These are phyloP conservation scores for Peucedramus taeniatus DNA, from an alignment of 2,113 vertebrate species.

Conservation along the genomic window DNA sequence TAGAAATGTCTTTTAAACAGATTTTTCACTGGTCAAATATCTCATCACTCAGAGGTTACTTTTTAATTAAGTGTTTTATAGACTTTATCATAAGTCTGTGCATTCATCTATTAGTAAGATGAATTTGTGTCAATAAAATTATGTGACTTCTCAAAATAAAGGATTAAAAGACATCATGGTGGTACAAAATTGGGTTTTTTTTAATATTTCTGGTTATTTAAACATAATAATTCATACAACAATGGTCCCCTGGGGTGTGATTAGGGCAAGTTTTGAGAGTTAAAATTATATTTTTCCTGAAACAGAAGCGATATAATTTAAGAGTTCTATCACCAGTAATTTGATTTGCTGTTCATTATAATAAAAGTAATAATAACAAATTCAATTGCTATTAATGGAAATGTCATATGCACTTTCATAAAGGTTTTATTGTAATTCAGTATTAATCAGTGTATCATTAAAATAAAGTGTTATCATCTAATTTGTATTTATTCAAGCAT, in stretches of 20 bases:
- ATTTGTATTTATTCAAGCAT: slow-evolving; percentile 52
- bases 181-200: neutral
- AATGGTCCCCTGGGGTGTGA: neutral
- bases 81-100: neutral
- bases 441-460: slow-evolving; percentile 50
- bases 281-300: slow-evolving; percentile 4
- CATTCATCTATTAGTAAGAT: neutral
- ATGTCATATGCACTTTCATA: slow-evolving; percentile 24
- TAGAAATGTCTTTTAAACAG: neutral
- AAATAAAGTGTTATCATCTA: slow-evolving; percentile 46
- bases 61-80: neutral
- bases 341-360: slow-evolving; percentile 40
- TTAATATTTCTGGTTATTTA: neutral
- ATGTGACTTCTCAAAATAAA: neutral
- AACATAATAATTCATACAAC: neutral
- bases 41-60: neutral
- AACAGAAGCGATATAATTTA: neutral
- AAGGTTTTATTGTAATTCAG: slow-evolving; percentile 50
- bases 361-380: slow-evolving; percentile 60
- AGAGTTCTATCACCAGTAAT: slow-evolving; percentile 28
- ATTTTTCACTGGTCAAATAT: neutral
- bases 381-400: slow-evolving; percentile 53
- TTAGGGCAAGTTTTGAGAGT: neutral
- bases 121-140: neutral
- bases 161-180: neutral